These are phyloP conservation scores for Fistularia tabacaria DNA, from an alignment of 2,797 vertebrate genomes.

Conservation along the genomic window DNA sequence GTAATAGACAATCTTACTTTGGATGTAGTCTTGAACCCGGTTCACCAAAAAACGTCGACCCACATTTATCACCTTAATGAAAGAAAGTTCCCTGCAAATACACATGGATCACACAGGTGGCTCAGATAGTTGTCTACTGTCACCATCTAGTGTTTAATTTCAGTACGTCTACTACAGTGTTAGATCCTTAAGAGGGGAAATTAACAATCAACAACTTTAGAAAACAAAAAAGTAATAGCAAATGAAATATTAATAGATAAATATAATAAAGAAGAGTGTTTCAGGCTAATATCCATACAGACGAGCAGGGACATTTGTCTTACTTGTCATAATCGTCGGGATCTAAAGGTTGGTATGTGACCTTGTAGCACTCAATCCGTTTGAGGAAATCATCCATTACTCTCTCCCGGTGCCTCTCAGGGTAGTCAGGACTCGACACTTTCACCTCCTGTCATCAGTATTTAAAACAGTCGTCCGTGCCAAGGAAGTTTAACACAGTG, in stretches of 20 bases:
- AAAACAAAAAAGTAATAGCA: too few relatives aligned
- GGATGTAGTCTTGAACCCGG: slow-evolving; percentile 95
- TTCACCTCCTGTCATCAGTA: slow-evolving; percentile 87
- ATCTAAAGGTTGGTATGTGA: slow-evolving; percentile 92
- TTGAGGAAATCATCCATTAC: slow-evolving; percentile 98
- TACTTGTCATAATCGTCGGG: slow-evolving; percentile 92
- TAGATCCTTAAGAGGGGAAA: too few relatives aligned
- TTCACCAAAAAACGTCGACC: slow-evolving; percentile 94
- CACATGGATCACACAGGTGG: not conserved
- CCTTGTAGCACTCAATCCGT: slow-evolving; percentile 96
- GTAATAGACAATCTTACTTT: slow-evolving; percentile 99
- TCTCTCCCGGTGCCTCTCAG: slow-evolving; percentile 88
- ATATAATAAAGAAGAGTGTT: not conserved
- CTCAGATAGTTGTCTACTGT: slow-evolving; percentile 8
- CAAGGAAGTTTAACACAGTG: not conserved
- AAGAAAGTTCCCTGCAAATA: slow-evolving; percentile 84
- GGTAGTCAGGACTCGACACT: slow-evolving; percentile 96
- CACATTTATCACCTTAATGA: slow-evolving; percentile 97
- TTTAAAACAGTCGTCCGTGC: slow-evolving; percentile 14
- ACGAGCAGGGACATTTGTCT: slow-evolving; percentile 39
- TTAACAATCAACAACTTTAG: too few relatives aligned
- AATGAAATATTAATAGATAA: not conserved
- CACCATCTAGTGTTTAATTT: slow-evolving; percentile 38
- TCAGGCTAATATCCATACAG: not conserved
- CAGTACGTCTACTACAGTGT: not conserved